Evolutionary conservation across 2,797 vertebrate genomes (phyloP).

Genomic region (Anguilla pacifica): DNA sequence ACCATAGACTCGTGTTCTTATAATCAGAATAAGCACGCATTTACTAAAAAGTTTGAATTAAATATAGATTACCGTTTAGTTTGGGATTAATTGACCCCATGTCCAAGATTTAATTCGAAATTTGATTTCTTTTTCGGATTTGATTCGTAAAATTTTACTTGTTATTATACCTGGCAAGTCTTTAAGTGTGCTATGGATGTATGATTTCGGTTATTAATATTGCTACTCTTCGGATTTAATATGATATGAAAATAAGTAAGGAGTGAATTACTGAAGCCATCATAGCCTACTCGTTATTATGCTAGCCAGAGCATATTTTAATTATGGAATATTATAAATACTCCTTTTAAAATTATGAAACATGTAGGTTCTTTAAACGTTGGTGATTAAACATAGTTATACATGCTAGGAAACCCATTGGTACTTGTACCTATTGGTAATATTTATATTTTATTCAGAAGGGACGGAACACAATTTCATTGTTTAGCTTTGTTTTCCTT

Average conservation of each 20-base stretch:
- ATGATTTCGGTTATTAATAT: not conserved
- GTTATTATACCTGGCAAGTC: not conserved
- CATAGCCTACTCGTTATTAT: too few species aligned
- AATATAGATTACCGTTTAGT: not conserved
- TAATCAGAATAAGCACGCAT: not conserved
- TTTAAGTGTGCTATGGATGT: not conserved
- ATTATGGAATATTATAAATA: not conserved
- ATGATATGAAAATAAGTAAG: not conserved
- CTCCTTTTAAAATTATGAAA: not conserved
- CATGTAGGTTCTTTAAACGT: not conserved
- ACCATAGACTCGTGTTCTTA: not conserved
- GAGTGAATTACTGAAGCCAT: not conserved
- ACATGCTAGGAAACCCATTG: not conserved
- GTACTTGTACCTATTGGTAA: not conserved
- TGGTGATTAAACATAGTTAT: not conserved
- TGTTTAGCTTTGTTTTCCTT: not conserved
- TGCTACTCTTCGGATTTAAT: not conserved
- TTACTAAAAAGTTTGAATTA: not conserved
- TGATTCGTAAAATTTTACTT: not conserved
- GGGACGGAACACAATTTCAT: not conserved
- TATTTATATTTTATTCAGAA: not conserved
- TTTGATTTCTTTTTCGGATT: not conserved
- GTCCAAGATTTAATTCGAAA: not conserved
- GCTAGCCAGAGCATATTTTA: not conserved
- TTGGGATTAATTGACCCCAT: not conserved